A percentile compares a stretch with the other conserved stretches of the same genome.
phyloP scores from a whole-genome alignment of 2,888 invertebrate genomes.

The Drosophila pseudotalamancana region DNA sequence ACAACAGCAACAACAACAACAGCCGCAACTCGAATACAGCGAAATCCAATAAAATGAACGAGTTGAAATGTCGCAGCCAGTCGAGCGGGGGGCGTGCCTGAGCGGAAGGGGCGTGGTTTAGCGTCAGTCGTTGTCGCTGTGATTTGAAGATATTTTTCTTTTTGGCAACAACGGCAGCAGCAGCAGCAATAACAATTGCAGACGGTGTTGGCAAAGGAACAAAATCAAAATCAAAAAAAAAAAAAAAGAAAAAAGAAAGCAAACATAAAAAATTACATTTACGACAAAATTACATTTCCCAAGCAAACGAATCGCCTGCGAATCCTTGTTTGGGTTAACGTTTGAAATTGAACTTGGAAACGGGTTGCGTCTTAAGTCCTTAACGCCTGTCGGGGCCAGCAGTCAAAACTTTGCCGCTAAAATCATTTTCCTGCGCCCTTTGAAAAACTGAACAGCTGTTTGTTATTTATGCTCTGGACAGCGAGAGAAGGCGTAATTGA shows the following conservation, averaged over 20 bases:
- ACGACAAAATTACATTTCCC: slow-evolving; percentile 68
- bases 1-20: slow-evolving; percentile 15
- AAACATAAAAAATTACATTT: slow-evolving; percentile 70
- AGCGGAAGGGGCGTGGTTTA: slow-evolving; percentile 14
- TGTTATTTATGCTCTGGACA: slow-evolving; percentile 51
- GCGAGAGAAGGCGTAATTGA: slow-evolving; percentile 3
- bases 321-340: slow-evolving; percentile 21
- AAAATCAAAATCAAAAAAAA: slow-evolving; percentile 8
- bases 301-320: slow-evolving; percentile 22
- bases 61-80: slow-evolving; percentile 57
- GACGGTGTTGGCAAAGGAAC: slow-evolving; percentile 20
- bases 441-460: slow-evolving; percentile 54
- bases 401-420: slow-evolving; percentile 49
- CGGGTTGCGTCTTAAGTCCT: slow-evolving; percentile 22
- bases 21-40: slow-evolving; percentile 15
- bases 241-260: slow-evolving; percentile 22
- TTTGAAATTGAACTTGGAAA: slow-evolving; percentile 30
- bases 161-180: slow-evolving; percentile 11
- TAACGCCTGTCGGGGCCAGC: slow-evolving; percentile 34
- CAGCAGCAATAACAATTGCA: slow-evolving; percentile 58
- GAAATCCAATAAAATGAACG: slow-evolving; percentile 64
- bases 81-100: neutral
- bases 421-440: slow-evolving; percentile 38
- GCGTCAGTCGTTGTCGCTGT: slow-evolving; percentile 41
- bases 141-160: slow-evolving; percentile 68